Base-by-base conservation (phyloP, 2,113 vertebrate species). In the Diadophis punctatus region DNA sequence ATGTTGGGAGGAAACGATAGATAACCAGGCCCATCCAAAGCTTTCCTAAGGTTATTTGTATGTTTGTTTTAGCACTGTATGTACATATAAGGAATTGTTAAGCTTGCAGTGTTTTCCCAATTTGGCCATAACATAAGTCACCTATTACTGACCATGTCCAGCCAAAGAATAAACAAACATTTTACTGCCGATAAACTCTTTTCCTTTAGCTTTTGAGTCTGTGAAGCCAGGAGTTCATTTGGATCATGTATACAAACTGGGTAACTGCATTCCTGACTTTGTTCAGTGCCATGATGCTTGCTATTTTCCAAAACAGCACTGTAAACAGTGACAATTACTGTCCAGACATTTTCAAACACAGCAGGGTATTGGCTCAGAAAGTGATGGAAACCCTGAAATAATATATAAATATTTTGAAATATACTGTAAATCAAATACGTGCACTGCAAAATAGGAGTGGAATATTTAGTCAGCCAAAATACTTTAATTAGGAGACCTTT, bases 31-130 rank as follows among this genome's bases (percentile, higher is more conserved):
- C 84, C 80, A 93, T n/a, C 8, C 89, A 89, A 85, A 95, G 91
- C 88, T 93, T 89, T 93, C 58, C 87, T 94, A 92, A 49, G 94
- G 89, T 95, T 96, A 94, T 93, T 95, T 93, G 86, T 90, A 51
- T 96, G 56, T 97, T 97, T 97, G 95, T 93, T 95, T 95, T 96
- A 96, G 91, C 94, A 86, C 94, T 95, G 90, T 96, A 95, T 97
- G 96, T 96, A 97, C 97, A 97, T 98, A 97, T 97, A 98, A 96
- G 97, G 97, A 97, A 97, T 97, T 97, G 97, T 98, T 97, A 97
- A 95, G 94, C 97, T 97, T 96, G 97, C 97, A 68, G 93, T 93
- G 93, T 93, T 97, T 97, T 96, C 97, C 96, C 97, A 97, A 94
- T 96, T 94, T 97, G 94, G 93, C 96, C 94, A 96, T 95, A 96